A percentile compares a stretch with the other conserved stretches of the same genome.
Evolutionary conservation across 2,797 vertebrate species (phyloP).

Genomic region (Scarus forsteni): DNA sequence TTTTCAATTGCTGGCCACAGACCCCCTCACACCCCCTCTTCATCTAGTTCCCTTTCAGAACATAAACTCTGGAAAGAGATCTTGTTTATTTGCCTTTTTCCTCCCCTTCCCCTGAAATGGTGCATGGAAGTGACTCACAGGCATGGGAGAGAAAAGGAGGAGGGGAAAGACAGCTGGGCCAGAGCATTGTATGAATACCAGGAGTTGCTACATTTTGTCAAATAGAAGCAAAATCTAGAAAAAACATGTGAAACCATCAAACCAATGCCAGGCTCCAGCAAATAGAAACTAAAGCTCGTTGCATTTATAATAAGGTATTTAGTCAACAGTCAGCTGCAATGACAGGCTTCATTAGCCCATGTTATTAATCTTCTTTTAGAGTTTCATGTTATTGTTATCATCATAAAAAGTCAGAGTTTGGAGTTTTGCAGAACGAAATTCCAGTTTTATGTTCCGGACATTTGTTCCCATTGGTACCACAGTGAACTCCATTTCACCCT

Average conservation of each 20-base stretch:
- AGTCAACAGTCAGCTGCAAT: too few relatives aligned
- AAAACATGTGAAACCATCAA: neutral
- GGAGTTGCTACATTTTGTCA: constrained; percentile 51
- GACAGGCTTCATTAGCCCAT: too few relatives aligned
- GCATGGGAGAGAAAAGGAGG: constrained; percentile 66
- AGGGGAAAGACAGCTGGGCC: constrained; percentile 40
- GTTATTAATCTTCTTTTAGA: too few relatives aligned
- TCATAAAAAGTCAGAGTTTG: neutral
- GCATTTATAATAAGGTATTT: too few relatives aligned
- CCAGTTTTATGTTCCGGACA: constrained; percentile 24
- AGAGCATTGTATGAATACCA: constrained; percentile 44
- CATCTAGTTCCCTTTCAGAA: constrained; percentile 76
- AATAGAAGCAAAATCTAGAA: constrained; percentile 24
- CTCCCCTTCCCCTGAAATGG: constrained; percentile 73
- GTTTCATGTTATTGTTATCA: too few relatives aligned
- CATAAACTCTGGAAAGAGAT: constrained; percentile 81
- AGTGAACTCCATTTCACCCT: constrained; percentile 50
- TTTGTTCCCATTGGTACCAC: constrained; percentile 16
- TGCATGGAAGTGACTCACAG: constrained; percentile 81
- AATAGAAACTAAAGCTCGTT: too few relatives aligned
- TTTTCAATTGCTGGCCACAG: constrained; percentile 79
- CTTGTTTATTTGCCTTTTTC: constrained; percentile 85
- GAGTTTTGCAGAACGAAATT: constrained; percentile 32
- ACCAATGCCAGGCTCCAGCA: too few relatives aligned
- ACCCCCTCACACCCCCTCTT: constrained; percentile 29